Percentiles rank a stretch among this genome's conserved stretches.
Evolutionary conservation across 2,113 vertebrate species (phyloP).

Genomic region (Pachypanchax playfairii): DNA sequence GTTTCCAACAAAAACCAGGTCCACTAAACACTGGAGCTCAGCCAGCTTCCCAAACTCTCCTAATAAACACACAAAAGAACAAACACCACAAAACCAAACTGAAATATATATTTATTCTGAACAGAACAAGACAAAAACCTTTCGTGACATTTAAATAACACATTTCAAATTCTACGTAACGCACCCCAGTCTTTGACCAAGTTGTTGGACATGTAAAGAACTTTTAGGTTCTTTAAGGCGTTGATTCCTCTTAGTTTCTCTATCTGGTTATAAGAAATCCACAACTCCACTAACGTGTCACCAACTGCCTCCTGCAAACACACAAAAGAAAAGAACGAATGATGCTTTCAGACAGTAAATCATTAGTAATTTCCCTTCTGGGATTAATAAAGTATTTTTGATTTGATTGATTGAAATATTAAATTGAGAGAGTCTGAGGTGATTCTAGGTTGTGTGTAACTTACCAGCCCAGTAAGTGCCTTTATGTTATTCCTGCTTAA

Average conservation of each 20-base stretch:
- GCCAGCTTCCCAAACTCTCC: conserved; percentile 90
- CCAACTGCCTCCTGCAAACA: conserved; percentile 88
- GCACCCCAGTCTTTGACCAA: conserved; percentile 97
- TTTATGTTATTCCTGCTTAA: conserved; percentile 97
- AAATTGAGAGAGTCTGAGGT: too few species aligned
- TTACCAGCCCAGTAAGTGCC: conserved; percentile 91
- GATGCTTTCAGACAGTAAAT: neutral
- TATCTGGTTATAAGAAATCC: conserved; percentile 97
- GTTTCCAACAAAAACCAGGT: conserved; percentile 96
- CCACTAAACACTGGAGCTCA: conserved; percentile 86
- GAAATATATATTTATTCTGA: neutral
- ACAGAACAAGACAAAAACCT: neutral
- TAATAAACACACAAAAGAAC: conserved; percentile 6
- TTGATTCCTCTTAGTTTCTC: conserved; percentile 95
- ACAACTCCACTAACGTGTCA: conserved; percentile 91
- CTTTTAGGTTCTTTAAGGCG: conserved; percentile 90
- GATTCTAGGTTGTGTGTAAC: conserved; percentile 36
- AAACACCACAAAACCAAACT: neutral
- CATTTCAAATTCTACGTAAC: conserved; percentile 24
- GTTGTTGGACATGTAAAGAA: conserved; percentile 98
- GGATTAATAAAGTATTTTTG: too few species aligned
- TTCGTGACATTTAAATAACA: neutral
- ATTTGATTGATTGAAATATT: too few species aligned
- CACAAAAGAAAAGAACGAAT: neutral
- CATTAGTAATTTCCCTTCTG: too few species aligned